Evolutionary conservation across 1,140 invertebrate species (phyloP).

Genomic region (Tetranychus cinnabarinus): DNA sequence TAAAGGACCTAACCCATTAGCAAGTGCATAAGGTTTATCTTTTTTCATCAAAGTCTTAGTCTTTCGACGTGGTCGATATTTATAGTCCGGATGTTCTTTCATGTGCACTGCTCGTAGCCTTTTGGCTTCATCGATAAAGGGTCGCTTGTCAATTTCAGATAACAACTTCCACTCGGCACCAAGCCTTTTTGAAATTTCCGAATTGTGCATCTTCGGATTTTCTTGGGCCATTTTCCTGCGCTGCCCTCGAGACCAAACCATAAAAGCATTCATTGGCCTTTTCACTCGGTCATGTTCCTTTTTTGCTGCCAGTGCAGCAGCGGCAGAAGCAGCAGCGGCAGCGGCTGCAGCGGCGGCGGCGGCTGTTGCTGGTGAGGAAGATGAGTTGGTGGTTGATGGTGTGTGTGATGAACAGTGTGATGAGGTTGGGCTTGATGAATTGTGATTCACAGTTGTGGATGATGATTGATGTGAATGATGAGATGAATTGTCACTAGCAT

Average conservation of each 20-base stretch:
- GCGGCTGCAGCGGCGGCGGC: not conserved
- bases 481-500: not conserved
- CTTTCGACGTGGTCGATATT: constrained; percentile 53
- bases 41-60: constrained; percentile 86
- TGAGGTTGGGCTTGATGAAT: not conserved
- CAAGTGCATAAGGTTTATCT: constrained; percentile 69
- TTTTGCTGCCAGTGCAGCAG: constrained; percentile 6
- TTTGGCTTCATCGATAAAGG: constrained; percentile 99
- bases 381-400: not conserved
- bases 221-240: constrained; percentile 97
- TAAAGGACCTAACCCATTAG: constrained; percentile 11
- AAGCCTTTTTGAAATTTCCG: constrained; percentile 87
- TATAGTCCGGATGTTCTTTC: constrained; percentile 99
- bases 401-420: not conserved
- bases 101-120: constrained; percentile 90
- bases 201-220: constrained; percentile 99
- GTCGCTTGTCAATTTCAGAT: constrained; percentile 83
- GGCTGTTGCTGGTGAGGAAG: not conserved
- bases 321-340: not conserved
- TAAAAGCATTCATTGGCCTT: constrained; percentile 98
- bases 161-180: constrained; percentile 97
- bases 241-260: constrained; percentile 97
- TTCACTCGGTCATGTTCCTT: constrained; percentile 56
- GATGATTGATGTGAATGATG: not conserved
- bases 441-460: not conserved